Base-by-base conservation (phyloP, 2,888 invertebrate species). In the Euzetes globulus region DNA sequence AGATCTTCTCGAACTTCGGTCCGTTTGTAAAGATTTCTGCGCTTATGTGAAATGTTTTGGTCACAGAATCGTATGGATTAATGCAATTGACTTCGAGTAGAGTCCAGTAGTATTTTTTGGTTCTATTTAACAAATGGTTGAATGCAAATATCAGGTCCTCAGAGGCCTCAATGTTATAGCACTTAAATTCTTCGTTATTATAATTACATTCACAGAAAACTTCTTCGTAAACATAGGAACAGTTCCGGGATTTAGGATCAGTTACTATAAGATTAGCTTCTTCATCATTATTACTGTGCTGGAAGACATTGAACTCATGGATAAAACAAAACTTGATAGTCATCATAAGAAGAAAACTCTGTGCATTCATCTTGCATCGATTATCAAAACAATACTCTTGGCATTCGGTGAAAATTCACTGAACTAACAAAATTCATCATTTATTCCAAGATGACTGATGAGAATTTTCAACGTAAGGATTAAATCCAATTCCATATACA, bases 141-240 rank as follows among this genome's bases (percentile, higher is more conserved):
- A 74, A 74, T 13, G 74, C 74, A n/a, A 70, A 70, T 6, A 70
- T 50, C 27, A 74, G 13, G 52, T 74, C 71, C n/a, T 74, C 74
- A 13, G 71, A 50, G 11, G 70, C 25, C 27, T 71, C 58, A 9
- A 74, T 41, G 19, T 71, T 74, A 55, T 71, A 74, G 29, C 74
- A 74, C 22, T 37, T 55, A 11, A 71, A 71, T n/a, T 52, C 27
- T 25, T 70, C 55, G 27, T 19, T 41, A 27, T 25, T 27, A 17
- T 27, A 50, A 63, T 71, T 41, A 41, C 74, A 74, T 27, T 74
- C 74, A 60, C 74, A 74, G 33, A 71, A 74, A 6, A 74, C 71
- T 22, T 74, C 74, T 55, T 74, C 55, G 33, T 52, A 25, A 58
- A 29, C n/a, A 63, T 71, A 74, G 33, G 74, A 71, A 71, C 74